Base-by-base conservation (phyloP, 2,113 vertebrate species). In the Promerops cafer region DNA sequence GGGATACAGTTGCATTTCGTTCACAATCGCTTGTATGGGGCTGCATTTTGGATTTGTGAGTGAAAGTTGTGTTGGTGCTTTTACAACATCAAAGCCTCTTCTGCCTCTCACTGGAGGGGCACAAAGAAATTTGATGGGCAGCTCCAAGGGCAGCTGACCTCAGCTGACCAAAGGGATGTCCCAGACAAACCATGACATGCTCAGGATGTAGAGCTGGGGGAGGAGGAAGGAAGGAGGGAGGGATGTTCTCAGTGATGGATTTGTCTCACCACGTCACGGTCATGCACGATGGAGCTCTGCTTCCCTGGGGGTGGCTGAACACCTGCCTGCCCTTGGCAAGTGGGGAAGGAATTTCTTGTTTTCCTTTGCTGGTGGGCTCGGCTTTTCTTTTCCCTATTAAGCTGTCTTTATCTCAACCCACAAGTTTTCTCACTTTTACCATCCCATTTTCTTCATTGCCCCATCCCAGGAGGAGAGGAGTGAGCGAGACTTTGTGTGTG, bases 401-500 rank as follows among this genome's bases (percentile, higher is more conserved):
- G n/a, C 23, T 39, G 22, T 7, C 15, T 74, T 65, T 50, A 37
- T 16, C 52, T n/a, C 60, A n/a, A 8, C 9, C 19, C 45, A 53
- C 16, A 52, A 45, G 3, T 68, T 39, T 66, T 68, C 6, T 5
- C 18, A 61, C 37, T 66, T 61, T 61, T 35, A 57, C 24, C 3
- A 0, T 63, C 10, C 35, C 23, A 39, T 45, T 53, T 70, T 68
- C 39, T 39, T 28, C 64, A 20, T 1, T 20, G 18, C 10, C 19
- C 7, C n/a, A 33, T 27, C 12, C 23, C 21, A 33, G 42, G 9
- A 12, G 22, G 11, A 7, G 6, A 4, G 7, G 27, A 52, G 6
- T 33, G 52, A 72, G 3, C 1, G 4, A 83, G 35, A 1, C 1
- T 5, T 11, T 27, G 4, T 8, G 13, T 26, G 18, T n/a, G 13